Conservation (phyloP, 2,888 invertebrate species). For the Laspeyria flexula region DNA sequence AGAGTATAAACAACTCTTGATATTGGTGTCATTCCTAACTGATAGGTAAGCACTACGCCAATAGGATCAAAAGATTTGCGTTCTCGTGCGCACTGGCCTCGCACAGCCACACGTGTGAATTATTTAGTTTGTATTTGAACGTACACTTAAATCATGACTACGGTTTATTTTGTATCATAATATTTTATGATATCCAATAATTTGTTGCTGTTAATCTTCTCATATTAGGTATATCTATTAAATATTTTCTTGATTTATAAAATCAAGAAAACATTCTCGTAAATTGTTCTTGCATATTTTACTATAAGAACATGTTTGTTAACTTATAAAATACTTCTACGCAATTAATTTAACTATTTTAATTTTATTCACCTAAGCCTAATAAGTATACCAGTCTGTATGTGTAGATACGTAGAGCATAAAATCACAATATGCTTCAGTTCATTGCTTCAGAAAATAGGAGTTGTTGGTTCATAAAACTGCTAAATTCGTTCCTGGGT, state of each 20-base stretch:
- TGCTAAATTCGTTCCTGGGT: too few species aligned
- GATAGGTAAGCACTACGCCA: conserved; percentile 43
- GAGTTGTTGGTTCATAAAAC: too few species aligned
- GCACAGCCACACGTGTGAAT: conserved; percentile 58
- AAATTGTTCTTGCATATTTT: too few species aligned
- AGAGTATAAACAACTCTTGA: not conserved
- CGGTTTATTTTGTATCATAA: conserved; percentile 57
- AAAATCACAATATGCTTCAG: too few species aligned
- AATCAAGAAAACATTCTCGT: not conserved
- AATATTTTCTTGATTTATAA: conserved; percentile 13
- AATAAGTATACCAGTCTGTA: too few species aligned
- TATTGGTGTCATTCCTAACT: conserved; percentile 32
- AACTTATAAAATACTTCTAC: too few species aligned
- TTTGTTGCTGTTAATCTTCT: conserved; percentile 40
- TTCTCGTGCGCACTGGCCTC: conserved; percentile 41
- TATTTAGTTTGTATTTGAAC: conserved; percentile 40
- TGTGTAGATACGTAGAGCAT: too few species aligned
- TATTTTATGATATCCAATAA: conserved; percentile 55
- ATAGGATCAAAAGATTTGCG: conserved; percentile 61
- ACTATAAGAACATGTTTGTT: too few species aligned
- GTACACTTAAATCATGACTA: conserved; percentile 54
- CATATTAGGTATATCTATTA: conserved; percentile 10
- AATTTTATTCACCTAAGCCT: too few species aligned
- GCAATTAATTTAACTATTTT: too few species aligned
- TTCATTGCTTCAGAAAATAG: too few species aligned